Evolutionary conservation across 2,888 invertebrate genomes (phyloP), one percentile per base, ranked within the genome.

Genomic region (Drosophila mayaguana): DNA sequence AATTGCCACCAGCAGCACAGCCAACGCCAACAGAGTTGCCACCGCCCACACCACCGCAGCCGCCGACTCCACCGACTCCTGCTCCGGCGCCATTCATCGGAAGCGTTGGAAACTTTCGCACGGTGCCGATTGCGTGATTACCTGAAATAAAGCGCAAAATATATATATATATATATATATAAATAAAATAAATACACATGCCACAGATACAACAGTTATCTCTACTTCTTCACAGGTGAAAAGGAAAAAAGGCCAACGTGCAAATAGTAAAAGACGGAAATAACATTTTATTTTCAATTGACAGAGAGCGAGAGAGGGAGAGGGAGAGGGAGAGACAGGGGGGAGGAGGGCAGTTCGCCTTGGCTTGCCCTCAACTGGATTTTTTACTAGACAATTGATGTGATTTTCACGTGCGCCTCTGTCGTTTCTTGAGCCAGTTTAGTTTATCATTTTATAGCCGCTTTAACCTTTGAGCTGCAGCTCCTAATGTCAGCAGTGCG

Each of bases 71-170:
- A 4, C 53, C 48, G 7, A 40, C 63, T 11, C 60, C 66, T 4
- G 46, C 54, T 65, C n/a, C 67, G 66, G 11, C 92, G 51, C 91
- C 89, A 84, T 92, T 93, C 82, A 93, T 88, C 66, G 93, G 93
- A 71, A 93, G 83, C 63, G 93, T 93, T 76, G 93, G 93, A 83
- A 93, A 93, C 89, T 93, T 93, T 90, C 93, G 91, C 83, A 93
- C 93, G 80, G 93, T 92, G 80, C 93, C 93, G 88, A 93, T 93
- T 91, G 93, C 92, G 92, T 93, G 93, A 93, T 93, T 93, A 72
- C 93, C 93, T 93, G 84, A 81, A 92, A 92, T 92, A 86, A 83
- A 75, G 67, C 59, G 71, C 70, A 79, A 78, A 70, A 78, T 78
- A 71, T 76, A n/a, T n/a, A n/a, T n/a, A n/a, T n/a, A n/a, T n/a